Evolutionary conservation across 2,113 vertebrate genomes (phyloP).

Genomic region (Isichthys henryi): DNA sequence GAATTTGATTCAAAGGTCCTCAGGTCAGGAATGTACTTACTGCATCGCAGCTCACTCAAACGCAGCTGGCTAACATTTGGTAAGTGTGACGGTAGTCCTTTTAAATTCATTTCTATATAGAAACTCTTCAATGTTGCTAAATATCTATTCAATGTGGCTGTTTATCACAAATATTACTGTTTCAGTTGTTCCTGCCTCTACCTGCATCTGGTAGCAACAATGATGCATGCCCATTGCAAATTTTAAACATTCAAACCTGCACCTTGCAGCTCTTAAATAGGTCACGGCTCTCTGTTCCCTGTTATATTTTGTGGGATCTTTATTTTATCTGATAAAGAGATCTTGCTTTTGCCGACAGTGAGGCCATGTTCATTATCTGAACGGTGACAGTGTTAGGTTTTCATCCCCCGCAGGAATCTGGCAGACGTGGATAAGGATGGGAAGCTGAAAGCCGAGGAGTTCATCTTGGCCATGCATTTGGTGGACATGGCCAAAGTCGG

Average conservation of each 20-base stretch:
- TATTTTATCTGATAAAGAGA: background rate
- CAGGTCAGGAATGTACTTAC: conserved; percentile 88
- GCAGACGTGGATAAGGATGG: conserved; percentile 89
- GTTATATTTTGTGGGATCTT: background rate
- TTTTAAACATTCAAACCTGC: background rate
- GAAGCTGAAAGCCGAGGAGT: conserved; percentile 91
- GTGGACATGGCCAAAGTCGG: conserved; percentile 83
- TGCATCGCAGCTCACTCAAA: conserved; percentile 85
- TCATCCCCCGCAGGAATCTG: conserved; percentile 66
- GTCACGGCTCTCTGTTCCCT: background rate
- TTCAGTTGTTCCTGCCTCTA: background rate
- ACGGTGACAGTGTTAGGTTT: background rate
- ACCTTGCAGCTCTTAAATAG: background rate
- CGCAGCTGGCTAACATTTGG: conserved; percentile 93
- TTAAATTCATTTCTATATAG: background rate
- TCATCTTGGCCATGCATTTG: conserved; percentile 92
- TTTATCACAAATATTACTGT: background rate
- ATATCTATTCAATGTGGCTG: background rate
- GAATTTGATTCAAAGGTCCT: conserved; percentile 63
- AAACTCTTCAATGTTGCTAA: background rate
- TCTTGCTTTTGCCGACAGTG: background rate
- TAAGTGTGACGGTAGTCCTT: conserved; percentile 52
- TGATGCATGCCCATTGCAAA: background rate
- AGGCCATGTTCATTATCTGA: background rate
- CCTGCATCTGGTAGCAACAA: background rate